Evolutionary conservation across 2,113 vertebrate species (phyloP), one percentile per base, ranked within the genome.

Genomic region (Cyphomyrus discorhynchus): DNA sequence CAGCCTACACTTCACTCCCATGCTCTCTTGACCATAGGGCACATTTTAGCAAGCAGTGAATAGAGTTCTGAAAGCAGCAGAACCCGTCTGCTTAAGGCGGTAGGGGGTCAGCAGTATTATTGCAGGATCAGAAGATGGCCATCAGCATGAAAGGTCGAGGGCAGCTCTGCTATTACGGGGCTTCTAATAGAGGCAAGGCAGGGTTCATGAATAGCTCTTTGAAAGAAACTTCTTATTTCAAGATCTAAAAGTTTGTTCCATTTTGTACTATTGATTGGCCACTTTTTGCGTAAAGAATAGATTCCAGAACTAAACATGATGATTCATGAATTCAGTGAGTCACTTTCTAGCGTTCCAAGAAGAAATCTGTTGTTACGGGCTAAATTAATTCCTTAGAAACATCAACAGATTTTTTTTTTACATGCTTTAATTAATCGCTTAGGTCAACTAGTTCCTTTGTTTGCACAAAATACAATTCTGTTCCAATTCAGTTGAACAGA

Each of bases 101-200:
- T 6, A 39, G 11, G 3, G 35, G 95, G 95, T 96, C 93, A 94
- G 87, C 93, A 92, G 92, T 92, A 93, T 94, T 95, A 93, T 92
- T 93, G 90, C 89, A 91, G 90, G 92, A 93, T 91, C 92, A 89
- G 91, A 92, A 91, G 91, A 89, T 91, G 80, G 88, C 90, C 87
- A 80, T 45, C 91, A 91, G 89, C 42, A 90, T 35, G n/a, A 24
- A 27, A 24, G 93, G 92, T 88, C 91, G 91, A 91, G 88, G 85
- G 92, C 93, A 94, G 92, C 89, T 35, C 35, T 91, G 89, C 89
- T 89, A 89, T 90, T 56, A 85, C 39, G 74, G 31, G 86, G 31
- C 56, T 7, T 56, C 27, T 89, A 13, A 42, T 6, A 7, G 19
- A 56, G 53, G 53, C 19, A 21, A 56, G 5, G 47, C 8, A n/a